Base-by-base conservation (phyloP, 2,888 invertebrate species). In the Abrostola tripartita region DNA sequence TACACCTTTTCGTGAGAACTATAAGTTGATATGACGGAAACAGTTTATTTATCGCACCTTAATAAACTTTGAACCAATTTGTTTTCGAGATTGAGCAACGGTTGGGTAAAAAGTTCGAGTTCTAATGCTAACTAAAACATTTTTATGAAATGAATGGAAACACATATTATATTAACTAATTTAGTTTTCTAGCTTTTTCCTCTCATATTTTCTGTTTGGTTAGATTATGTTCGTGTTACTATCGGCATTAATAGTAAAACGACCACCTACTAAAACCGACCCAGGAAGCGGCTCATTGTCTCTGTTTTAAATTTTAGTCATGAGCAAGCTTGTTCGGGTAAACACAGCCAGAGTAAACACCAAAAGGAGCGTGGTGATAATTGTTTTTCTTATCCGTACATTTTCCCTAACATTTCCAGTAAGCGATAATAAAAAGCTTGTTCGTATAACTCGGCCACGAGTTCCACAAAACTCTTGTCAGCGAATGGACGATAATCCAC, bases 391-490 rank as follows among this genome's bases (percentile, higher is more conserved):
- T 84, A 84, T 84, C 83, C 81, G 75, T 74, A 76, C 75, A 81
- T 82, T 81, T 78, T 80, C 79, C 77, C 63, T 66, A 73, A 82
- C 84, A 84, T 84, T 83, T 81, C 79, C 79, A 75, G 84, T 82
- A 81, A 82, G 81, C 83, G 86, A 88, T 89, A 88, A 87, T 90
- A 88, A 90, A 90, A 90, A 83, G 85, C 86, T 86, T 90, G 88
- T 89, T 82, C 85, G 78, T 83, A 78, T 83, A 83, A 88, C 85
- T 86, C 78, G 80, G 83, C 85, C 86, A 79, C 84, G 82, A 86
- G 85, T 87, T 86, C 88, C 88, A 87, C 91, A 91, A 92, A 92
- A 90, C 89, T 92, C 90, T 90, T 90, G 91, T 90, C 90, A 85
- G 88, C 86, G 85, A 86, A 89, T 88, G 86, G 88, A 88, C 88